Evolutionary conservation across 2,888 invertebrate species (phyloP).

Genomic region (Notodromas monacha): DNA sequence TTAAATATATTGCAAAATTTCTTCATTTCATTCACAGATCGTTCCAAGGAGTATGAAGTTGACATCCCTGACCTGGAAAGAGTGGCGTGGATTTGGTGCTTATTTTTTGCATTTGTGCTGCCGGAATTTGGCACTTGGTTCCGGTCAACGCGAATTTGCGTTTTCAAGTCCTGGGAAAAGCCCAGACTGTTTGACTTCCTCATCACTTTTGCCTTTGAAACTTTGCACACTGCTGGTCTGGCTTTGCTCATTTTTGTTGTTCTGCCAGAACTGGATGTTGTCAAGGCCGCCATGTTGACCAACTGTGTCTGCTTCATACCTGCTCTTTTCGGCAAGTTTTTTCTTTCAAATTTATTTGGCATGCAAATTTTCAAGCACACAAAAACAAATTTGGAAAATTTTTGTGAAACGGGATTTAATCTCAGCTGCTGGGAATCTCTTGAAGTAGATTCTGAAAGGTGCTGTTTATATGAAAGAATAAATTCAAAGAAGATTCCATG

Average conservation of each 20-base stretch:
- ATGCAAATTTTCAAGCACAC: too few relatives aligned
- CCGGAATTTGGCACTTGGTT: slow-evolving; percentile 13
- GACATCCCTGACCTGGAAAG: slow-evolving; percentile 30
- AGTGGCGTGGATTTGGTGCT: slow-evolving; percentile 14
- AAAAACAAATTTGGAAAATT: too few relatives aligned
- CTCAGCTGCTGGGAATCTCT: too few relatives aligned
- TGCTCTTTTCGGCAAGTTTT: slow-evolving; percentile 30
- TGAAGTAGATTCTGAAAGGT: too few relatives aligned
- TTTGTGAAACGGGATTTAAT: too few relatives aligned
- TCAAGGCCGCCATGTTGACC: slow-evolving; percentile 79
- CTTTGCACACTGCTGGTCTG: slow-evolving; percentile 53
- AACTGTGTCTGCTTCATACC: slow-evolving; percentile 80
- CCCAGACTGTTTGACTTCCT: slow-evolving; percentile 30
- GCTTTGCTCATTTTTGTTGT: slow-evolving; percentile 55
- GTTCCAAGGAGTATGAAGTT: slow-evolving; percentile 51
- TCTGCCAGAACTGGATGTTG: slow-evolving; percentile 63
- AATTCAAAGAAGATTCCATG: too few relatives aligned
- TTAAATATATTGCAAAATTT: too few relatives aligned
- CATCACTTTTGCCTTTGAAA: slow-evolving; percentile 44
- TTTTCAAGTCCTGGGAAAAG: slow-evolving; percentile 20
- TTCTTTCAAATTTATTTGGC: too few relatives aligned
- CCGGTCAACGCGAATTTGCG: slow-evolving; percentile 12
- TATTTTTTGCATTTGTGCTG: slow-evolving; percentile 13
- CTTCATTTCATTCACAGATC: slow-evolving; percentile 22
- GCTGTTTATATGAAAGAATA: too few relatives aligned